These are phyloP conservation scores for Diorhabda sublineata DNA, from an alignment of 1,140 invertebrate genomes.

Conservation along the genomic window DNA sequence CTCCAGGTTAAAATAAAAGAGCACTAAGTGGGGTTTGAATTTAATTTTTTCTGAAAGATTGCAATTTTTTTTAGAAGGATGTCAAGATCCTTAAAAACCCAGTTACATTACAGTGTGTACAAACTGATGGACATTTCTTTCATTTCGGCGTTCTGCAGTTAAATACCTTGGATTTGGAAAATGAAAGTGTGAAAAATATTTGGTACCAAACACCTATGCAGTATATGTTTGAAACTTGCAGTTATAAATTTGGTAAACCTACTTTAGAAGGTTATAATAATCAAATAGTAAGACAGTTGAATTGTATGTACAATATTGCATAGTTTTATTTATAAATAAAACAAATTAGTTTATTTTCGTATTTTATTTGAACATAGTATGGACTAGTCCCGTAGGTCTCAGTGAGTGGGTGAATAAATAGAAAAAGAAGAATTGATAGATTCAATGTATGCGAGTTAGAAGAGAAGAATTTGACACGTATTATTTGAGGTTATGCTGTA, in stretches of 20 bases:
- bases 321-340: constrained; percentile 14
- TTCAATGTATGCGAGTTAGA: too few relatives aligned
- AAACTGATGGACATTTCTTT: constrained; percentile 68
- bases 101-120: constrained; percentile 74
- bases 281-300: constrained; percentile 70
- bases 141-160: constrained; percentile 81
- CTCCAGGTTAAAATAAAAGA: too few relatives aligned
- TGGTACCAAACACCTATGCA: constrained; percentile 68
- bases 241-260: constrained; percentile 60
- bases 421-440: too few relatives aligned
- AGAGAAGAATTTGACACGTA: too few relatives aligned
- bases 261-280: constrained; percentile 69
- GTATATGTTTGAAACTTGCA: constrained; percentile 63
- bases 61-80: constrained; percentile 52
- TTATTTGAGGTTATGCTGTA: too few relatives aligned
- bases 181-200: constrained; percentile 68
- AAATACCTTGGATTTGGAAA: constrained; percentile 72
- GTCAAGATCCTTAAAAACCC: constrained; percentile 68
- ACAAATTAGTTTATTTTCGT: too few relatives aligned
- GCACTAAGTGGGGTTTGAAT: too few relatives aligned
- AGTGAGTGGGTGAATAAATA: too few relatives aligned
- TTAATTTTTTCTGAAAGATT: neutral
- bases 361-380: too few relatives aligned
- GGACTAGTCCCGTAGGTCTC: too few relatives aligned
- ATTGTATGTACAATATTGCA: constrained; percentile 69